Evolutionary conservation across 2,797 vertebrate species (phyloP).

Genomic region (Hydrocynus forskahlii): DNA sequence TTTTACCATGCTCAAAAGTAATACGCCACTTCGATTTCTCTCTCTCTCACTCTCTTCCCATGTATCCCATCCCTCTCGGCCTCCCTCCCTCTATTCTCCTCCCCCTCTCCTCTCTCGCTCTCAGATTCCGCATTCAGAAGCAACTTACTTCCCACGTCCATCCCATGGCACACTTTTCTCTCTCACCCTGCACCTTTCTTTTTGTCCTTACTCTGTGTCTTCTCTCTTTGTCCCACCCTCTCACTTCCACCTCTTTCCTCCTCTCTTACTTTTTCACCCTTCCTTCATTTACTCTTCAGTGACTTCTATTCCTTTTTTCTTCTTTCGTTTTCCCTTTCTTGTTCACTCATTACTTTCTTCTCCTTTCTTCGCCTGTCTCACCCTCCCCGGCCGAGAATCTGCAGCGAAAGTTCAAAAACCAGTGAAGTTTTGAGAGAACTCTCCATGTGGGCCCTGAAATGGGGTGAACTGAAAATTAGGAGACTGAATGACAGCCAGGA

Average conservation of each 20-base stretch:
- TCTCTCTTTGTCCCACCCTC: constrained; percentile 46
- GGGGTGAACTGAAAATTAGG: background rate
- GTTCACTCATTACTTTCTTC: constrained; percentile 2
- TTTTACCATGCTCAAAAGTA: constrained; percentile 27
- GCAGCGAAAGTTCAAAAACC: constrained; percentile 21
- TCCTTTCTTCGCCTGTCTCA: background rate
- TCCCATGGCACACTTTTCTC: constrained; percentile 31
- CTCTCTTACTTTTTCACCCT: constrained; percentile 20
- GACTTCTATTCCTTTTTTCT: constrained; percentile 54
- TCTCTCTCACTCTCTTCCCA: background rate
- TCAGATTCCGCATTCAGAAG: constrained; percentile 76
- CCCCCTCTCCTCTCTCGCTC: constrained; percentile 48
- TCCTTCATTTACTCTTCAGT: constrained; percentile 36
- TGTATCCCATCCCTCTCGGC: background rate
- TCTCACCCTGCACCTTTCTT: constrained; percentile 32
- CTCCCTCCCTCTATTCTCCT: constrained; percentile 9
- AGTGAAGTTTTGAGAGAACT: background rate
- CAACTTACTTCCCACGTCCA: constrained; percentile 38
- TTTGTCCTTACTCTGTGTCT: constrained; percentile 47
- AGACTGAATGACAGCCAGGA: background rate
- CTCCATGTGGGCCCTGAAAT: background rate
- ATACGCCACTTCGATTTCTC: constrained; percentile 22
- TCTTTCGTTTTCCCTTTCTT: constrained; percentile 31
- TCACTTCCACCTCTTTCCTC: constrained; percentile 13
- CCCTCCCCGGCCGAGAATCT: constrained; percentile 1